Evolutionary conservation across 2,113 vertebrate species (phyloP), one percentile per base, ranked within the genome.

Genomic region (Poeciliopsis prolifica): DNA sequence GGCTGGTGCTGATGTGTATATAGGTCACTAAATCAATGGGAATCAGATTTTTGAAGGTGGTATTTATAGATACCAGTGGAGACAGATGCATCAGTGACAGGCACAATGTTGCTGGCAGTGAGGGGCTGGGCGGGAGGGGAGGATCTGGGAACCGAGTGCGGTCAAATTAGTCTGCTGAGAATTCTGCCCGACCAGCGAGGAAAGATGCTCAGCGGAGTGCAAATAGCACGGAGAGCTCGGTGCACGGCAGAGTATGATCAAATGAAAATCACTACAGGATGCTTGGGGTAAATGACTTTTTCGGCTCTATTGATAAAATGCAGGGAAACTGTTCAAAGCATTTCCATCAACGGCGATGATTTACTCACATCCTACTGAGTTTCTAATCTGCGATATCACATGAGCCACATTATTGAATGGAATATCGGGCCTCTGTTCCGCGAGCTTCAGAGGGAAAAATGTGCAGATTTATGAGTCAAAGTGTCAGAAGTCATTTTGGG

Each of bases 21-120:
- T 95, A 93, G 93, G 93, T 92, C 93, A 94, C 87, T 92, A 92
- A 94, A 95, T 95, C 93, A 95, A 95, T 94, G 89, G 88, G 91
- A 95, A 94, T 94, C 93, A 91, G 88, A 87, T 95, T 94, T 94
- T 93, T 94, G 85, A 84, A 29, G 77, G 80, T 68, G 74, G 87
- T 94, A 94, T 92, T 93, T 93, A 93, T 92, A 94, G 90, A 93
- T 79, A 83, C 65, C 84, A 82, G 84, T 79, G 86, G 86, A 93
- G 89, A 90, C 83, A 76, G 84, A 91, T 87, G 84, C 88, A 88
- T 89, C 84, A 86, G 89, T 88, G 90, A 91, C 87, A 87, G 85
- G 77, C 83, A 83, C 81, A 86, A 86, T 83, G 79, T 83, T 88
- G 84, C 87, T 74, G 71, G 76, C 65, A 80, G 77, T 72, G 66